phyloP scores from a whole-genome alignment of 2,113 vertebrate species.

The Halichoeres trimaculatus region DNA sequence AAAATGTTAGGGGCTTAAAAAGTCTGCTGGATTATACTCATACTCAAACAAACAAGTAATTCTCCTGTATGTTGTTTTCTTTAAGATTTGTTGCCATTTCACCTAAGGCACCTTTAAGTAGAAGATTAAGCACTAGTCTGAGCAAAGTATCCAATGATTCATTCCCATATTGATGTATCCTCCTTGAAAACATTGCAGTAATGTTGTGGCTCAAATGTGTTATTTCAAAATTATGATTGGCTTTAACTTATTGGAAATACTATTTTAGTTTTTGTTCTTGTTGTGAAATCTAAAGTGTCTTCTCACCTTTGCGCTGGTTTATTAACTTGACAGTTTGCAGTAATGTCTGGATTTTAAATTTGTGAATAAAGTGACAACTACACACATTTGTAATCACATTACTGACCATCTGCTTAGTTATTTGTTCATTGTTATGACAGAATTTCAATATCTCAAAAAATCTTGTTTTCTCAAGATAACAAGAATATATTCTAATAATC shows the following conservation, averaged over 20 bases:
- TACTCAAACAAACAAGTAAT: constrained; percentile 14
- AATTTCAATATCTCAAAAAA: too few species aligned
- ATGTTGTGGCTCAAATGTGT: constrained; percentile 1
- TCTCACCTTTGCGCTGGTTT: constrained; percentile 17
- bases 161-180: neutral
- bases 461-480: too few species aligned
- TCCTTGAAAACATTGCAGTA: too few species aligned
- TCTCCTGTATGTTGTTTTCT: constrained; percentile 2
- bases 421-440: too few species aligned
- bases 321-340: constrained; percentile 59
- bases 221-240: neutral
- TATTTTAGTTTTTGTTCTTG: neutral
- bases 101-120: constrained; percentile 9
- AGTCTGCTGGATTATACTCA: neutral
- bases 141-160: too few species aligned
- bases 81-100: constrained; percentile 21
- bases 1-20: constrained; percentile 88
- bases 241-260: neutral
- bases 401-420: too few species aligned
- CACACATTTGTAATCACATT: too few species aligned
- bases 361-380: constrained; percentile 41
- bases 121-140: neutral
- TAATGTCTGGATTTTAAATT: constrained; percentile 62
- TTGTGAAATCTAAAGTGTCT: neutral
- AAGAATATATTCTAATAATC: too few species aligned